These are phyloP conservation scores for Caenorhabditis uteleia DNA, from an alignment of 2,888 invertebrate genomes.

Conservation along the genomic window DNA sequence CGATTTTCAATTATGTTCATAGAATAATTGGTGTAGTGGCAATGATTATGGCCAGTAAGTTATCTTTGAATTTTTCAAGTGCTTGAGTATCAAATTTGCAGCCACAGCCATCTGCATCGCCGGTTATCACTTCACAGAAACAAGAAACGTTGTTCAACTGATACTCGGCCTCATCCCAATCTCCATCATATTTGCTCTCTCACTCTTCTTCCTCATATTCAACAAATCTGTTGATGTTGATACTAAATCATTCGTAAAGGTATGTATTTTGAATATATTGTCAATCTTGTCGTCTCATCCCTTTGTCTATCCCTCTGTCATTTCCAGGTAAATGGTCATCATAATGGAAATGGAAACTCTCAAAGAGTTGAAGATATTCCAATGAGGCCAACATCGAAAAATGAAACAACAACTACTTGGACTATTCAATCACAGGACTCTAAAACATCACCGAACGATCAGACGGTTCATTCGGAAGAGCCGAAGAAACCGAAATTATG, in stretches of 20 bases:
- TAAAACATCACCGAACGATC: background rate
- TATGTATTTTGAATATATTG: background rate
- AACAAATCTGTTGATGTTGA: slow-evolving; percentile 19
- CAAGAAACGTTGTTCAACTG: slow-evolving; percentile 20
- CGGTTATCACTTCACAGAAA: slow-evolving; percentile 34
- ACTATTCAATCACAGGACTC: slow-evolving; percentile 7
- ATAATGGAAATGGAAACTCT: no score
- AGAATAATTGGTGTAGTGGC: slow-evolving; percentile 48
- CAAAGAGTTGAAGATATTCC: slow-evolving; percentile 25
- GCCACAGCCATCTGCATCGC: slow-evolving; percentile 50
- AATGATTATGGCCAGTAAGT: slow-evolving; percentile 48
- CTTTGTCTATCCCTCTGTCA: slow-evolving; percentile 3
- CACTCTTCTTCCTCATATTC: slow-evolving; percentile 34
- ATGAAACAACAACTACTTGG: slow-evolving; percentile 25
- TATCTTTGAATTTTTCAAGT: slow-evolving; percentile 1
- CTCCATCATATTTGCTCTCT: slow-evolving; percentile 24
- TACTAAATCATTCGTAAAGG: slow-evolving; percentile 28
- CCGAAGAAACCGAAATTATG: slow-evolving; percentile 17
- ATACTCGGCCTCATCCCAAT: slow-evolving; percentile 38
- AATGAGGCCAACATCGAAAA: slow-evolving; percentile 27
- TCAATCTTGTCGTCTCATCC: background rate
- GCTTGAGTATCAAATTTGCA: slow-evolving; percentile 13
- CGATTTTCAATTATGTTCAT: slow-evolving; percentile 58
- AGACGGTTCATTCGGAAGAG: slow-evolving; percentile 5
- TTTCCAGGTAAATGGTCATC: slow-evolving; percentile 2